Evolutionary conservation across 1,140 invertebrate species (phyloP), one percentile per base, ranked within the genome.

Genomic region (Protaetia brevitarsis): DNA sequence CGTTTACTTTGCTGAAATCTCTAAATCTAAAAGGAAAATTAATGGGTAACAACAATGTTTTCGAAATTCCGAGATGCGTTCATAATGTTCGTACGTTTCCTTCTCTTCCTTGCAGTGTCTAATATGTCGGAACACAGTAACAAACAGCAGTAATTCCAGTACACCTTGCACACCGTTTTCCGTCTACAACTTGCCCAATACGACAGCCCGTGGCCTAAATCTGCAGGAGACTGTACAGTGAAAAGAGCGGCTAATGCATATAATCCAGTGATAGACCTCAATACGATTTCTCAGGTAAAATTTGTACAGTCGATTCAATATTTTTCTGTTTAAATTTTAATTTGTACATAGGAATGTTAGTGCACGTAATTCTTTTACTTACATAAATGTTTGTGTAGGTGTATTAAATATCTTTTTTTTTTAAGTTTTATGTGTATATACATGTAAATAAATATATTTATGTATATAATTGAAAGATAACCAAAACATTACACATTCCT

Each of bases 221-320:
- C 79, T 92, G 19, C 89, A 92, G 77, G 90, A 92, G 78, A 88
- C 88, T 5, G 81, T 85, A 19, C 89, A 90, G 67, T 89, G 72
- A 88, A 92, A 78, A 82, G 89, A 70, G 88, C 89, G 58, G 87
- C 86, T 8, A 84, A 85, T 16, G 86, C 86, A n/a, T 62, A 89
- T 89, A 66, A 86, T 91, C n/a, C 76, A 88, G 85, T 63, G 91
- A 93, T 69, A 82, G 94, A 68, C 94, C 95, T 11, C 95, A 97
- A 76, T 97, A 94, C 2, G 96, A 96, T 72, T 96, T 94, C 1
- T 88, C 93, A 66, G 87, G 88, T 88, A 78, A 71, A 65, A 61
- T 3, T 59, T 59, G 4, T 7, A 23, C n/a, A n/a, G n/a, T n/a
- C n/a, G 4, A 45, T 45, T 2, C 16, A 41, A 23, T 3, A 11